Percentiles rank a stretch among this genome's conserved stretches.
These are phyloP conservation scores for Zaprionus bogoriensis DNA, from an alignment of 2,888 invertebrate genomes.

Conservation along the genomic window DNA sequence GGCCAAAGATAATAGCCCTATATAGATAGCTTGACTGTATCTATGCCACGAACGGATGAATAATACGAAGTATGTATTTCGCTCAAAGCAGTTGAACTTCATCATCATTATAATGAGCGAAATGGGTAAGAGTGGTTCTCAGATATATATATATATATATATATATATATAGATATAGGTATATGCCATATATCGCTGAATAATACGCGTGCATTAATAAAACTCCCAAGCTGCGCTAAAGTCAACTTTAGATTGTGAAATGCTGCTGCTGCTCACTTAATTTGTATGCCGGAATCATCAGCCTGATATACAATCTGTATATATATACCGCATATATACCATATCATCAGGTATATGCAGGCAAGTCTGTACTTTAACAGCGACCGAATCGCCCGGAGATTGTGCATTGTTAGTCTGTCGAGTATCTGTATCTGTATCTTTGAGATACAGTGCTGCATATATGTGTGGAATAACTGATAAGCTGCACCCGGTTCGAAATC, in stretches of 20 bases:
- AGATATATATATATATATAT: too few relatives aligned
- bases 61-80: too few relatives aligned
- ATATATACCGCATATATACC: neutral
- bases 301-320: neutral
- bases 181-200: neutral
- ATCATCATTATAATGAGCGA: too few relatives aligned
- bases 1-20: too few relatives aligned
- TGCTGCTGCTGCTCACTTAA: neutral
- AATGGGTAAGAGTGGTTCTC: too few relatives aligned
- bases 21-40: too few relatives aligned
- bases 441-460: conserved; percentile 19
- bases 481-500: conserved; percentile 27
- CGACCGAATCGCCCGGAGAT: neutral
- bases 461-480: conserved; percentile 34
- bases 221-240: conserved; percentile 4
- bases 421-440: conserved; percentile 14
- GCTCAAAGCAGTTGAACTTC: too few relatives aligned
- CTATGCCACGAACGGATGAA: too few relatives aligned
- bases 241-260: conserved; percentile 3
- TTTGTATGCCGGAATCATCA: conserved; percentile 20
- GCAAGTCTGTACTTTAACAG: neutral
- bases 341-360: conserved; percentile 4
- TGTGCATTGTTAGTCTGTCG: neutral
- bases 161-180: neutral
- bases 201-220: neutral